Base-by-base conservation (phyloP, 2,113 vertebrate genomes). In the Alces alces region DNA sequence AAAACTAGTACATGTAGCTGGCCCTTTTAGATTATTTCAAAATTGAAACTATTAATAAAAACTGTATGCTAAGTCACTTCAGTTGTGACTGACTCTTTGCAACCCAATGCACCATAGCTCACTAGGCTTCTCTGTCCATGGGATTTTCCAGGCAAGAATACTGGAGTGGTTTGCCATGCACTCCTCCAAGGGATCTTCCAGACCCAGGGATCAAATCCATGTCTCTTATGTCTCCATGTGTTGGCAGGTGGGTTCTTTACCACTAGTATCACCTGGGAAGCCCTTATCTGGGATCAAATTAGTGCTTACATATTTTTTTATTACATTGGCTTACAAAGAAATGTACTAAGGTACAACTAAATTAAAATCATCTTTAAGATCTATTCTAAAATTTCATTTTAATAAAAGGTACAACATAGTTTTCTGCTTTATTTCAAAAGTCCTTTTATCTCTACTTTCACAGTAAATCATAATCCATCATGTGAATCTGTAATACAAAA, bases 11-110 rank as follows among this genome's bases (percentile, higher is more conserved):
- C 2, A 89, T 58, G 17, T 36, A 79, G 45, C 79, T 70, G 39
- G 5, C 17, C 17, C n/a, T 94, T 86, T 84, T 45, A 89, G 52
- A 94, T 57, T 39, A 50, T 70, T 95, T 92, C 36, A 89, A 73
- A 93, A 76, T 50, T 73, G 58, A 96, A 92, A 79, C 50, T 79
- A 91, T 19, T 36, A 33, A 83, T 91, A 90, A 86, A 89, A 97
- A 76, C 39, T 73, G 21, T 73, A 21, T 39, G 36, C n/a, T 73
- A 39, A 39, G 36, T 70, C 19, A 21, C 19, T 70, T 70, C 66
- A 70, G 66, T 12, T 23, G 5, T 23, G 66, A 13, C n/a, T 21
- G 5, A 39, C n/a, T 39, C 66, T 70, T 70, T 70, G 66, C 0
- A 0, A 39, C 21, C 21, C 66, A 73, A 39, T 25, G 66, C 36